Evolutionary conservation across 2,113 vertebrate genomes (phyloP), one percentile per base, ranked within the genome.

Genomic region (Pterocles burchelli): DNA sequence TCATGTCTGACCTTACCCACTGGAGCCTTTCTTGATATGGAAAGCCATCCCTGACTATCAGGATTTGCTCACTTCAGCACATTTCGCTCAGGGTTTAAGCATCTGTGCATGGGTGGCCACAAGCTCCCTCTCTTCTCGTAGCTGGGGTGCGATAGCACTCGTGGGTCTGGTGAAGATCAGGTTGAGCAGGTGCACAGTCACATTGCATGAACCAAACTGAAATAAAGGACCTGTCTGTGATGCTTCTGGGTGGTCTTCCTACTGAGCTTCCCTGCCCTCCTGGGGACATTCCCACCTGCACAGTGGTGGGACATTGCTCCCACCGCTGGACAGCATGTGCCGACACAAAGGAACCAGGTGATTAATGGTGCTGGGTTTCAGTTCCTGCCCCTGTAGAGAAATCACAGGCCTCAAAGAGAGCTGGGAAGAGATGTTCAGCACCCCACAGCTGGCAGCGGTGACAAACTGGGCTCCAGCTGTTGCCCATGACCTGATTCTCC

Each of bases 271-370:
- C 52, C 49, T 67, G 68, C 61, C 54, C 73, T 90, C 62, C 55
- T 0, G 0, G 46, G 46, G 36, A 77, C 75, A 36, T 58, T 76
- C 45, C 49, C 79, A 90, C 75, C 90, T 86, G 72, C 76, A 41
- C 0, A 0, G 66, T 16, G 6, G 48, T 25, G 31, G 61, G 66
- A 84, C 2, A 0, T 51, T 31, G 62, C 58, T 67, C 66, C 48
- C 1, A 1, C 49, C 6, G 1, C 57, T 54, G 18, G 24, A n/a
- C 1, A 2, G 41, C 85, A 46, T 0, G 0, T 0, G 0, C 41
- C 0, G 29, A 51, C 3, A 1, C 48, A 11, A 33, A 20, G 7
- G 51, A 48, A 75, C 36, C 21, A 3, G 52, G 33, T 92, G 91
- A 96, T 95, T 77, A 92, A 92, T 92, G 52, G 67, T 48, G 57